phyloP scores from a whole-genome alignment of 2,113 vertebrate species.

The Antigone vipio region DNA sequence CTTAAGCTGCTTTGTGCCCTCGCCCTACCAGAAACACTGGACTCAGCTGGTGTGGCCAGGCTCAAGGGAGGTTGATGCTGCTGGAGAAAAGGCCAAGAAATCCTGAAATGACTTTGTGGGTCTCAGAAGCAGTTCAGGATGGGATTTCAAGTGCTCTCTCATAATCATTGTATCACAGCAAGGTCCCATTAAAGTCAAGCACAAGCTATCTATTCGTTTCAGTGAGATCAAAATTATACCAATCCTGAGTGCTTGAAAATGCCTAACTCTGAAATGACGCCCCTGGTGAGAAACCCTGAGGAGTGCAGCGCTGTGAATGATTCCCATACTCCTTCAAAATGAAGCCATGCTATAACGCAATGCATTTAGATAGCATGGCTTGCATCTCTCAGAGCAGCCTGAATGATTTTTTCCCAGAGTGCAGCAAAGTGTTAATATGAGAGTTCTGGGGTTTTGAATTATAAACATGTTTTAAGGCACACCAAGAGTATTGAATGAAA shows the following conservation, averaged over 20 bases:
- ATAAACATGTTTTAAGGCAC: not conserved
- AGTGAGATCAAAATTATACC: not conserved
- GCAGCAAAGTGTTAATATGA: slow-evolving; percentile 12
- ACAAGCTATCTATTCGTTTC: not conserved
- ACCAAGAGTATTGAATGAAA: slow-evolving; percentile 16
- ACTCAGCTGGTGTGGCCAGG: rapidly evolving
- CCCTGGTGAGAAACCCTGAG: not conserved
- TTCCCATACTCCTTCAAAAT: not conserved
- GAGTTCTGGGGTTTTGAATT: slow-evolving; percentile 16
- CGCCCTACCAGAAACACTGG: not conserved
- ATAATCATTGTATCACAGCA: not conserved
- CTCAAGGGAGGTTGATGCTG: not conserved
- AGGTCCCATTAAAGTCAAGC: not conserved
- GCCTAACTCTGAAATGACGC: not conserved
- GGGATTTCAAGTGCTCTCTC: not conserved
- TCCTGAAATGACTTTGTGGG: not conserved
- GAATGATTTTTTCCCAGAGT: not conserved
- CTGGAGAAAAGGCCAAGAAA: not conserved
- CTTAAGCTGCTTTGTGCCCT: not conserved
- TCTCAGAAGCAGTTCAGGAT: not conserved
- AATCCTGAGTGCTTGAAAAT: not conserved
- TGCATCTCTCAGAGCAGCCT: not conserved
- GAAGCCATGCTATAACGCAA: not conserved
- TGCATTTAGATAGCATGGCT: not conserved
- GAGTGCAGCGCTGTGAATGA: not conserved